Evolutionary conservation across 1,140 invertebrate genomes (phyloP).

Genomic region (Cyclina sinensis): DNA sequence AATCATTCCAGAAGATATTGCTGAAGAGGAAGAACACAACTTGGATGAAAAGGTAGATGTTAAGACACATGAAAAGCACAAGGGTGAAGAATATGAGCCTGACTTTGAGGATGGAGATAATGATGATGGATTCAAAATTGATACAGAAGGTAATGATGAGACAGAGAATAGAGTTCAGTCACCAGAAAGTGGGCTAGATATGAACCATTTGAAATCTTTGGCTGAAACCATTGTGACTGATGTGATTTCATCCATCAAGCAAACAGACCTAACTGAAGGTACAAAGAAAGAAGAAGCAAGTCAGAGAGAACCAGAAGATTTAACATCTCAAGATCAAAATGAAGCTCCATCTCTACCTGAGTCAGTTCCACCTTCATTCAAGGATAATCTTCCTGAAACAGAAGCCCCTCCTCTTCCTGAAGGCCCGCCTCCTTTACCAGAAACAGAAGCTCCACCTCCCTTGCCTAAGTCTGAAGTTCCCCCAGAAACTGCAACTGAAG

Average conservation of each 20-base stretch:
- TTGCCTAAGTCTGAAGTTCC: conserved; percentile 17
- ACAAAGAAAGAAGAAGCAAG: background rate
- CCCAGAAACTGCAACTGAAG: background rate
- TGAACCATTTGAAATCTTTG: conserved; percentile 31
- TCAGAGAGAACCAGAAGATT: background rate
- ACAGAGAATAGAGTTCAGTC: background rate
- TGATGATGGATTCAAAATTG: background rate
- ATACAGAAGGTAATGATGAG: conserved; percentile 7
- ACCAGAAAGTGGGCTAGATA: conserved; percentile 6
- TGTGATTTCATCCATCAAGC: conserved; percentile 46
- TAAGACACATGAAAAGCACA: background rate
- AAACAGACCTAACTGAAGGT: background rate
- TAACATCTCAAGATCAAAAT: background rate
- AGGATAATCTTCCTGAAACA: background rate
- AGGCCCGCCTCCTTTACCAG: conserved; percentile 46
- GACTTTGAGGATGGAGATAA: conserved; percentile 58
- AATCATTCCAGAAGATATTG: conserved; percentile 44
- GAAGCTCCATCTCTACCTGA: conserved; percentile 38
- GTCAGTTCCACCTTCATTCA: background rate
- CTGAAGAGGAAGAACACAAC: conserved; percentile 47
- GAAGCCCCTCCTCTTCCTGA: conserved; percentile 25
- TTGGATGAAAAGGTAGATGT: background rate
- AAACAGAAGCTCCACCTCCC: conserved; percentile 33
- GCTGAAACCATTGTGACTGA: conserved; percentile 53
- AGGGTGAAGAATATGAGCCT: conserved; percentile 49